Evolutionary conservation across 2,797 vertebrate genomes (phyloP).

Genomic region (Bufotes viridis): DNA sequence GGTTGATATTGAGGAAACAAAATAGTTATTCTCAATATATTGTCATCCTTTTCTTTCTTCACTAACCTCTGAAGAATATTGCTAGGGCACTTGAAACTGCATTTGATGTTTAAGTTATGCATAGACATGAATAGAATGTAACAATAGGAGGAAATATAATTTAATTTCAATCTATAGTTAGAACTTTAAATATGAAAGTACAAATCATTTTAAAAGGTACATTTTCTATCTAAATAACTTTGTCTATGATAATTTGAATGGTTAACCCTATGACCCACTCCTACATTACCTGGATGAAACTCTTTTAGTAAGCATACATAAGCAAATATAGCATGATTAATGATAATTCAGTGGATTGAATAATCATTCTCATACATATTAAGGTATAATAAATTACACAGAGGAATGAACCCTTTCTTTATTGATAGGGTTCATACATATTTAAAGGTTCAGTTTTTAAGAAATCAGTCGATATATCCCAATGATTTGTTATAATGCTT

Average conservation of each 20-base stretch:
- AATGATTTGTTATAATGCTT: no score
- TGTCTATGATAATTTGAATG: slow-evolving; percentile 2
- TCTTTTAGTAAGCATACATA: background rate
- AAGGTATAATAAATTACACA: no score
- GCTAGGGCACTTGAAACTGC: slow-evolving; percentile 25
- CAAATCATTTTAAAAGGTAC: slow-evolving; percentile 5
- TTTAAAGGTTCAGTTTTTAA: no score
- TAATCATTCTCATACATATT: no score
- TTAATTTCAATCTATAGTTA: background rate
- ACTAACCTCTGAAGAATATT: slow-evolving; percentile 29
- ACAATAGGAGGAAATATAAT: background rate
- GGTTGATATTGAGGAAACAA: background rate
- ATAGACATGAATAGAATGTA: background rate
- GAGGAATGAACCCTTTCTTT: no score
- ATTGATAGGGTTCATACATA: no score
- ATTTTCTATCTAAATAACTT: background rate
- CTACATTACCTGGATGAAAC: background rate
- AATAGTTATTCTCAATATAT: background rate
- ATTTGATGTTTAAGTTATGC: slow-evolving; percentile 26
- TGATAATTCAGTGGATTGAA: background rate
- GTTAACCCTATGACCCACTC: background rate
- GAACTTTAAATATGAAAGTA: background rate
- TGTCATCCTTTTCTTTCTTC: background rate
- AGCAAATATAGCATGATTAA: background rate
- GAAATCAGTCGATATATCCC: no score